phyloP scores from a whole-genome alignment of 2,797 vertebrate species.

The Syngnathus acus region DNA sequence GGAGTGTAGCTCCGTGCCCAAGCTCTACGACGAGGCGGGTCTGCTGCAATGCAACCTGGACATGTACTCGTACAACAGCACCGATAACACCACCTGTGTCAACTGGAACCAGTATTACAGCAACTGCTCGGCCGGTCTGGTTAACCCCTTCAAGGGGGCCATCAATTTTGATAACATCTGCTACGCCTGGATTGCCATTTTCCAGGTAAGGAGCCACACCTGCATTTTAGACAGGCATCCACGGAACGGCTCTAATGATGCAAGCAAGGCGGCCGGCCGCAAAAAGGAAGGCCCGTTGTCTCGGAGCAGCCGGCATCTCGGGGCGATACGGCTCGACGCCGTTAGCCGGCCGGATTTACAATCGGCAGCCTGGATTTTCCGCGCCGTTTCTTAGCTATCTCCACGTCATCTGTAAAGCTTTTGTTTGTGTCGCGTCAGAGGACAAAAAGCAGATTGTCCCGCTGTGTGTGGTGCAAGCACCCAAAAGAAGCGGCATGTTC shows the following conservation, averaged over 20 bases:
- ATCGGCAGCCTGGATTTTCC: constrained; percentile 24
- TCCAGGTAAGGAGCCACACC: constrained; percentile 74
- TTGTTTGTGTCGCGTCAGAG: constrained; percentile 15
- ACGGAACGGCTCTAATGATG: constrained; percentile 2
- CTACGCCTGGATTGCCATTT: constrained; percentile 97
- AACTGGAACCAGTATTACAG: constrained; percentile 98
- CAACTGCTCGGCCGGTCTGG: constrained; percentile 83
- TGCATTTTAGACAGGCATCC: background rate
- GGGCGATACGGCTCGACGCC: constrained; percentile 22
- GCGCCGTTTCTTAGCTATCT: constrained; percentile 36
- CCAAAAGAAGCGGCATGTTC: background rate
- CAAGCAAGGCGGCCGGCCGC: constrained; percentile 2
- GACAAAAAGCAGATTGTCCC: constrained; percentile 16
- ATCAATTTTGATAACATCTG: constrained; percentile 99
- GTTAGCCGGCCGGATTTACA: constrained; percentile 29
- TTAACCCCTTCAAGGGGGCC: constrained; percentile 94
- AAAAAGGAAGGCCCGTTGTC: constrained; percentile 19
- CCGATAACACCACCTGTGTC: constrained; percentile 91
- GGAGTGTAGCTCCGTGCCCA: constrained; percentile 81
- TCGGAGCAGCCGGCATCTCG: constrained; percentile 10
- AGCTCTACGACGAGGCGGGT: constrained; percentile 76
- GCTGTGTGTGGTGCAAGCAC: constrained; percentile 9
- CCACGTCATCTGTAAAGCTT: constrained; percentile 24
- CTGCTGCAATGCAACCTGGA: constrained; percentile 81
- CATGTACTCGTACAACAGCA: constrained; percentile 84